Evolutionary conservation across 2,797 vertebrate genomes (phyloP).

Genomic region (Gobionotothen gibberifrons): DNA sequence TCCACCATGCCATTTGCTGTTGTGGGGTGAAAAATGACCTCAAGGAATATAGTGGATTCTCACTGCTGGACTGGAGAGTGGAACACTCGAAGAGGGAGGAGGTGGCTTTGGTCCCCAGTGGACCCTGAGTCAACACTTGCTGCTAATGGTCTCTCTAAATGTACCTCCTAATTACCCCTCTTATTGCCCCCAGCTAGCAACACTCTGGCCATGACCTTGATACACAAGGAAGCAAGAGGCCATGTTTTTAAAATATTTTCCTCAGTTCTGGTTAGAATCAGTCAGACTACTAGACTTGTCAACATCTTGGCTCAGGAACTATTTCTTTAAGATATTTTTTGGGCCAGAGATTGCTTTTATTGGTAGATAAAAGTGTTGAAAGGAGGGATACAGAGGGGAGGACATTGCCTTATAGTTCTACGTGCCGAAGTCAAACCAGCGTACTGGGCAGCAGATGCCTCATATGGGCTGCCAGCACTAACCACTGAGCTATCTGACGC

Average conservation of each 20-base stretch:
- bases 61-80: slow-evolving; percentile 50
- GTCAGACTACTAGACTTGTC: slow-evolving; percentile 19
- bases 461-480: too few species aligned
- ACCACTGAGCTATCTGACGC: too few species aligned
- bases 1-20: slow-evolving; percentile 65
- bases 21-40: slow-evolving; percentile 78
- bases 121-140: slow-evolving; percentile 77
- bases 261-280: slow-evolving; percentile 59
- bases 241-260: slow-evolving; percentile 32
- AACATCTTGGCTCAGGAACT: slow-evolving; percentile 21
- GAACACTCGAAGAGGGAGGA: slow-evolving; percentile 73
- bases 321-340: too few species aligned
- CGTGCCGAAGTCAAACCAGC: too few species aligned
- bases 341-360: too few species aligned
- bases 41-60: slow-evolving; percentile 57
- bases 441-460: too few species aligned
- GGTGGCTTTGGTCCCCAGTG: slow-evolving; percentile 68
- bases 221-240: slow-evolving; percentile 39
- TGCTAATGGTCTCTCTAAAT: slow-evolving; percentile 81
- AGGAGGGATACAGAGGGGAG: too few species aligned
- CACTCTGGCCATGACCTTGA: slow-evolving; percentile 76
- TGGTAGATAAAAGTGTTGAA: too few species aligned
- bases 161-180: slow-evolving; percentile 76
- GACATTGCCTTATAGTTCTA: too few species aligned
- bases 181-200: slow-evolving; percentile 71